Conservation (phyloP, 2,113 vertebrate species). For the Paedocypris sp. region DNA sequence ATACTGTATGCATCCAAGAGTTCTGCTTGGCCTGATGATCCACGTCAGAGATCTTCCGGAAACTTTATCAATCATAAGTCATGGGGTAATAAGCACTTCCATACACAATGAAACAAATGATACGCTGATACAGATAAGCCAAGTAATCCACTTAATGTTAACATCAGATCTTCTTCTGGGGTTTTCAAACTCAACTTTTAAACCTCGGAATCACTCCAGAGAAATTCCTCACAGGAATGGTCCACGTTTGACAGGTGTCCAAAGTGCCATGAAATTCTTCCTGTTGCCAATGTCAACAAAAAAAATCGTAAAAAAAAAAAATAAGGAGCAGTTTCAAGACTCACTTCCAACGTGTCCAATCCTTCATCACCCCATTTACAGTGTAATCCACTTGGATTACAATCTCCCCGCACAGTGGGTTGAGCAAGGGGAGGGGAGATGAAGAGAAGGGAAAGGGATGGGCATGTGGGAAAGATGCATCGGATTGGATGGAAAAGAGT, state of each 20-base stretch:
- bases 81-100: not conserved
- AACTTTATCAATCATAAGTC: not conserved
- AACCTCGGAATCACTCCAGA: too few species aligned
- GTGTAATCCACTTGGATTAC: slow-evolving; percentile 68
- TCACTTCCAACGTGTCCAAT: slow-evolving; percentile 30
- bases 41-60: slow-evolving; percentile 1
- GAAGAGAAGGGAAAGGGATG: slow-evolving; percentile 23
- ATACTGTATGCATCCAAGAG: not conserved
- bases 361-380: slow-evolving; percentile 55
- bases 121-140: slow-evolving; percentile 10
- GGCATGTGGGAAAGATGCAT: slow-evolving; percentile 48
- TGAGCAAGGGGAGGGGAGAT: slow-evolving; percentile 15
- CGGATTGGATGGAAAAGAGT: slow-evolving; percentile 49
- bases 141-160: slow-evolving; percentile 14
- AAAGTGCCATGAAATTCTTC: not conserved
- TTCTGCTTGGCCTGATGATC: not conserved
- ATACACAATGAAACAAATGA: too few species aligned
- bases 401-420: slow-evolving; percentile 44
- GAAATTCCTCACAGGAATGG: too few species aligned
- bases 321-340: too few species aligned
- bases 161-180: not conserved
- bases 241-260: not conserved
- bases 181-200: not conserved
- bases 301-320: too few species aligned
- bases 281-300: too few species aligned